Base-by-base conservation (phyloP, 1,140 invertebrate species). In the Alviniconcha marisindica region DNA sequence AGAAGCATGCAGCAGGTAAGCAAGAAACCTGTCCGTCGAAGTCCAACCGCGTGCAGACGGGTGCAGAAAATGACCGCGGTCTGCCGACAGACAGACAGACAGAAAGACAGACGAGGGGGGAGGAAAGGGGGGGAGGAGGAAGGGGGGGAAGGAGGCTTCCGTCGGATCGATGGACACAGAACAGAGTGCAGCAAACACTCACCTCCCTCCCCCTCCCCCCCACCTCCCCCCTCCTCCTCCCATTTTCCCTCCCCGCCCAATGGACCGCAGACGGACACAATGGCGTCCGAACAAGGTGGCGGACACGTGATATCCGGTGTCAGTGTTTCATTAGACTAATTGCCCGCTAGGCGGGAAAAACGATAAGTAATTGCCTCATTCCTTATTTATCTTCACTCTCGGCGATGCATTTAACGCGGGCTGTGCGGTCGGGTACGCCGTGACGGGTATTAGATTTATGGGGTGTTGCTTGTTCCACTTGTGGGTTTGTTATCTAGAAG, bases 281-380 rank as follows among this genome's bases (percentile, higher is more conserved):
- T n/a, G n/a, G n/a, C n/a, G n/a, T n/a, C n/a, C n/a, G n/a, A n/a
- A n/a, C n/a, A n/a, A n/a, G n/a, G n/a, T n/a, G n/a, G 5, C 44
- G 44, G 7, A 10, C 44, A 48, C 44, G 18, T 18, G 7, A 48
- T 48, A 48, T 18, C 44, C 18, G 44, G 44, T 18, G 44, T 48
- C 60, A 24, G 60, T 63, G 60, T 63, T 54, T 63, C 60, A 63
- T 63, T 63, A 63, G 60, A 63, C 60, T 63, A 63, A 63, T 63
- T 63, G 60, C 60, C 60, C 24, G 21, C 60, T n/a, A 31, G 21
- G 60, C 60, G 60, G 24, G 60, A 63, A 63, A 63, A 24, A 24
- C 28, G 60, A 63, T 63, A 63, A 63, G 60, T 63, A 63, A 63
- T 63, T 63, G 60, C 60, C 60, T 63, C 60, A 63, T 63, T n/a